A percentile compares a stretch with the other conserved stretches of the same genome.
phyloP scores from a whole-genome alignment of 2,113 vertebrate genomes.

The Gymnarchus niloticus region DNA sequence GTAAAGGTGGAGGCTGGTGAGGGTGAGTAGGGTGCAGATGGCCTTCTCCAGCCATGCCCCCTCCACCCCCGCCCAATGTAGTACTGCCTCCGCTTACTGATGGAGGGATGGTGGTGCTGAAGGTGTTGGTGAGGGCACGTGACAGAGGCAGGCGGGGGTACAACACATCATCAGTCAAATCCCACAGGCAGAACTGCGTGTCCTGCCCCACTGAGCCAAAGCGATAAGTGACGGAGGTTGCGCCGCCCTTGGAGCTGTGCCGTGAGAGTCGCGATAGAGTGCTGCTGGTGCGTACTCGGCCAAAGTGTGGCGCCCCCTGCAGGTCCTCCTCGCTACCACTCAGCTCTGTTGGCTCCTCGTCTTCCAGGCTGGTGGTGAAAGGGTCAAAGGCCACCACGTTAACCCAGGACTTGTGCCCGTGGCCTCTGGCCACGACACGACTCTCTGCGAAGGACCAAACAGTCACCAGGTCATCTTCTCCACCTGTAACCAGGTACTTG shows the following conservation, averaged over 20 bases:
- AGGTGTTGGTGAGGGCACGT: constrained; percentile 71
- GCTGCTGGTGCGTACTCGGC: constrained; percentile 67
- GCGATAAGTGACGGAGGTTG: constrained; percentile 71
- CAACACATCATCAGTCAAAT: constrained; percentile 79
- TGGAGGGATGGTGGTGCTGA: constrained; percentile 52
- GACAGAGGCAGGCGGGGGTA: constrained; percentile 69
- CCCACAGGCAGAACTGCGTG: constrained; percentile 89
- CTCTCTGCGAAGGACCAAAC: constrained; percentile 86
- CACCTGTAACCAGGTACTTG: constrained; percentile 80
- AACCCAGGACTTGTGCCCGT: constrained; percentile 90
- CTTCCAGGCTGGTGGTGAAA: constrained; percentile 72
- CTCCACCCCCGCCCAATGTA: constrained; percentile 35
- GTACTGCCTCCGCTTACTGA: constrained; percentile 58
- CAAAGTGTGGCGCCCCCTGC: constrained; percentile 53
- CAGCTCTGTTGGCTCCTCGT: constrained; percentile 61
- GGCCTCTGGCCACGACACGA: constrained; percentile 79
- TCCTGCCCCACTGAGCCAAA: constrained; percentile 89
- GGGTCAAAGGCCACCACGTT: constrained; percentile 88
- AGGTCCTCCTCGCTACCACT: constrained; percentile 69
- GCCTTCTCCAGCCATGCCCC: constrained; percentile 54
- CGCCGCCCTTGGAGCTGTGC: constrained; percentile 62
- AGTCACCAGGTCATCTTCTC: constrained; percentile 84
- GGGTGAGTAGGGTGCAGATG: constrained; percentile 45
- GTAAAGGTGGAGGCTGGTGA: constrained; percentile 58
- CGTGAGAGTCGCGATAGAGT: constrained; percentile 73